These are phyloP conservation scores for Oopsacas minuta DNA, from an alignment of 37 sponge, comb jelly and placozoan species.

Conservation along the genomic window DNA sequence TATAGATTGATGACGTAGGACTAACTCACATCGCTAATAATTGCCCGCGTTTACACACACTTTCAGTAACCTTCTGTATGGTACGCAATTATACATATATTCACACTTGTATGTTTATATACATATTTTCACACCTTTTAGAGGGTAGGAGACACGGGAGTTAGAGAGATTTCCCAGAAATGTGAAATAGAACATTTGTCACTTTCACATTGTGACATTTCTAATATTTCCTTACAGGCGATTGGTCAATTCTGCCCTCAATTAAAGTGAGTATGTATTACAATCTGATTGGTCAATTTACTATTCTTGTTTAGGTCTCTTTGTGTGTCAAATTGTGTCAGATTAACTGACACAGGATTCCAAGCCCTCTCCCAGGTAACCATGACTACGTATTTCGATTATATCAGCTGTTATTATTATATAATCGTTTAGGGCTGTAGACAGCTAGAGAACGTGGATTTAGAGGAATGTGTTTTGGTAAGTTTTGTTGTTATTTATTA, in stretches of 20 bases:
- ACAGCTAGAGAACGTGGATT: constrained; percentile 42
- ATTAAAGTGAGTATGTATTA: neutral
- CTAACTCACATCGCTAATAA: constrained; percentile 27
- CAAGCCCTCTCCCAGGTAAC: constrained; percentile 39
- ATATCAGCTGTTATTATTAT: neutral
- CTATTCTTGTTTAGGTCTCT: neutral
- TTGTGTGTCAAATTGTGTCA: neutral
- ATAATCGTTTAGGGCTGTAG: constrained; percentile 30
- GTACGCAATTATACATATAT: neutral
- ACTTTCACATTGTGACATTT: neutral
- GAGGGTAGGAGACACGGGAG: neutral
- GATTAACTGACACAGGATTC: constrained; percentile 54
- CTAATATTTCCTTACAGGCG: neutral
- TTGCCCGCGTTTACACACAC: constrained; percentile 25
- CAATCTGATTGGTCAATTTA: neutral
- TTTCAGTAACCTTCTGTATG: constrained; percentile 39
- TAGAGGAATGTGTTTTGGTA: constrained; percentile 65
- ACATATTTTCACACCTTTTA: neutral
- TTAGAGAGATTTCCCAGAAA: neutral
- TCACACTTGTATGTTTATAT: neutral
- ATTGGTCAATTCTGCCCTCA: neutral
- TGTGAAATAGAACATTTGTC: neutral
- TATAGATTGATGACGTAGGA: constrained; percentile 41
- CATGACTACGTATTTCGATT: neutral
- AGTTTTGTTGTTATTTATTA: no score